Evolutionary conservation across 2,113 vertebrate species (phyloP).

Genomic region (Datnioides undecimradiatus): DNA sequence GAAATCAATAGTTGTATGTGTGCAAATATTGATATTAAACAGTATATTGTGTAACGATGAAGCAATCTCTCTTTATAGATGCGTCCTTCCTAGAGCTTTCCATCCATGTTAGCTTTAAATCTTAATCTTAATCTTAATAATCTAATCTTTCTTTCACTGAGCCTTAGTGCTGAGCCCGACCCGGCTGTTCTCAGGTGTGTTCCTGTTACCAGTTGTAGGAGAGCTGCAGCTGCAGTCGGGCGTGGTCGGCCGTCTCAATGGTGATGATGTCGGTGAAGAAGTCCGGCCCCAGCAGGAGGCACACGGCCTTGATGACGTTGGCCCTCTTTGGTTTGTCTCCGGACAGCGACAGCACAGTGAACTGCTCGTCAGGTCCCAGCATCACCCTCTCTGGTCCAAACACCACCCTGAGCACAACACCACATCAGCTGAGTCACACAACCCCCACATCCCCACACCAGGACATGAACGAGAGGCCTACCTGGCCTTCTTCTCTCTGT

Average conservation of each 20-base stretch:
- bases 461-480: conserved; percentile 20
- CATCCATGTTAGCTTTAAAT: no score
- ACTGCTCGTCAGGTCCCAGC: conserved; percentile 92
- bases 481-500: conserved; percentile 90
- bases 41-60: no score
- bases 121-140: no score
- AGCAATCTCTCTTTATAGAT: no score
- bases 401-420: conserved; percentile 83
- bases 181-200: neutral
- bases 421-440: neutral
- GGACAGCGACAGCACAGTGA: conserved; percentile 90
- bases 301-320: conserved; percentile 89
- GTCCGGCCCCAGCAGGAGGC: conserved; percentile 91
- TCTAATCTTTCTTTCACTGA: neutral
- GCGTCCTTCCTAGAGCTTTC: no score
- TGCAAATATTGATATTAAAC: no score
- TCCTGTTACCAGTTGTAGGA: conserved; percentile 90
- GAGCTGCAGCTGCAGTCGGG: conserved; percentile 91
- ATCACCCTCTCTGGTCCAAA: conserved; percentile 93
- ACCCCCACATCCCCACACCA: accelerated
- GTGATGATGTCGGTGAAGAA: conserved; percentile 93
- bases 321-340: conserved; percentile 90
- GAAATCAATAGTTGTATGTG: no score
- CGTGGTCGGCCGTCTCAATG: conserved; percentile 92
- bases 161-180: neutral